Percentiles rank a stretch among this genome's conserved stretches.
Conservation (phyloP, 2,113 vertebrate genomes). For the Nibea albiflora region DNA sequence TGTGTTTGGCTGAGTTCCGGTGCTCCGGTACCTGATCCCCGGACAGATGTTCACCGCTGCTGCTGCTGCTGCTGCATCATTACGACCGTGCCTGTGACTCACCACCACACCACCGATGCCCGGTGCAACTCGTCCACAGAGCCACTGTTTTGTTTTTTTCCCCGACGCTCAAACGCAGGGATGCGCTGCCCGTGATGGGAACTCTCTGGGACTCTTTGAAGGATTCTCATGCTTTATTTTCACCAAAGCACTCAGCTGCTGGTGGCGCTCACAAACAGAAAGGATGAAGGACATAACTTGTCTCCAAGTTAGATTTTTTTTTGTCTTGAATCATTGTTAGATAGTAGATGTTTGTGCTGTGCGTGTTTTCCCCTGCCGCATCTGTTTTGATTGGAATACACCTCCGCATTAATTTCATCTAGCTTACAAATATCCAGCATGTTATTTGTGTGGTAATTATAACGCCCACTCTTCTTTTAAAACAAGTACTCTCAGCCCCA, state of each 20-base stretch:
- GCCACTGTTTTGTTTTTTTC: slow-evolving; percentile 30
- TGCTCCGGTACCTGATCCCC: not conserved
- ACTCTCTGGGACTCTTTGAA: slow-evolving; percentile 12
- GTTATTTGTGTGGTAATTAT: slow-evolving; percentile 3
- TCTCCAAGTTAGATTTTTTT: not conserved
- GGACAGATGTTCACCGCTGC: slow-evolving; percentile 27
- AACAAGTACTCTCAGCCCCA: not conserved
- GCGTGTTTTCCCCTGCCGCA: not conserved
- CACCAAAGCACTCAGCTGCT: not conserved
- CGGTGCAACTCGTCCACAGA: slow-evolving; percentile 5
- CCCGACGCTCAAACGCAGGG: slow-evolving; percentile 18
- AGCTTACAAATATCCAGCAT: slow-evolving; percentile 1
- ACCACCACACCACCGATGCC: slow-evolving; percentile 41
- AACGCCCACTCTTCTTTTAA: slow-evolving; percentile 3
- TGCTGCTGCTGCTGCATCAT: slow-evolving; percentile 39
- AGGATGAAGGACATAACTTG: not conserved
- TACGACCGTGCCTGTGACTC: slow-evolving; percentile 62
- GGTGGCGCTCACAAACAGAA: not conserved
- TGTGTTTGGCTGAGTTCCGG: slow-evolving; percentile 62
- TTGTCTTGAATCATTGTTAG: not conserved
- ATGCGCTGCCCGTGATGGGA: slow-evolving; percentile 25
- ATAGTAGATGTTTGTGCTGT: not conserved
- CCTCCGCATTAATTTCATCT: not conserved
- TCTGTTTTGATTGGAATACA: slow-evolving; percentile 16
- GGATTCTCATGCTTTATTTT: slow-evolving; percentile 2